A percentile compares a stretch with the other conserved stretches of the same genome.
Evolutionary conservation across 2,113 vertebrate species (phyloP).

Genomic region (Vireo altiloquus): DNA sequence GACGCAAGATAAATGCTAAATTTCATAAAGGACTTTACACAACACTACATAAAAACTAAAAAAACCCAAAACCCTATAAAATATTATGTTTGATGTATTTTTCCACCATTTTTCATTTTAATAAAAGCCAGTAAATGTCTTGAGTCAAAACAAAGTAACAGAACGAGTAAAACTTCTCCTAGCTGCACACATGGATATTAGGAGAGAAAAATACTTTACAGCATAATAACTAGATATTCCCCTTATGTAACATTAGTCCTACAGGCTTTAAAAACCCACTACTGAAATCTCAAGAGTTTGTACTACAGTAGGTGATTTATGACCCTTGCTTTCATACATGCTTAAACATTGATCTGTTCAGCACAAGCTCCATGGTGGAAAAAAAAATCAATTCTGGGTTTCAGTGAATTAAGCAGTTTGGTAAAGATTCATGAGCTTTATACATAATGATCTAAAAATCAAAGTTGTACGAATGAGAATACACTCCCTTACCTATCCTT

Average conservation of each 20-base stretch:
- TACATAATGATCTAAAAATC: background rate
- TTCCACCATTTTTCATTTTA: background rate
- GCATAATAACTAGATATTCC: background rate
- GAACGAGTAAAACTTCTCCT: background rate
- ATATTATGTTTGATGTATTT: background rate
- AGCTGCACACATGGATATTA: background rate
- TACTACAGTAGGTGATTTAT: background rate
- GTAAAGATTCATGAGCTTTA: background rate
- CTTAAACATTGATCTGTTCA: constrained; percentile 16
- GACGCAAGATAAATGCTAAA: background rate
- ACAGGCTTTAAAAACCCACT: background rate
- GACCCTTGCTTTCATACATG: background rate
- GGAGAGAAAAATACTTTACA: background rate
- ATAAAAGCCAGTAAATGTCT: background rate
- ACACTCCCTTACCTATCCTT: background rate
- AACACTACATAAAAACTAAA: background rate
- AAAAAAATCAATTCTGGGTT: background rate
- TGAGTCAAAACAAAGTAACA: background rate
- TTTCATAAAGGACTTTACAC: background rate
- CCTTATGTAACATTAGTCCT: background rate
- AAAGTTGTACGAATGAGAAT: background rate
- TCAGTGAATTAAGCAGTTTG: background rate
- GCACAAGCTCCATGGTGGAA: background rate
- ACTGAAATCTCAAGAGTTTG: background rate
- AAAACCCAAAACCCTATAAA: background rate